Evolutionary conservation across 23 tunicate species (phyloP), one percentile per base, ranked within the genome.

Genomic region (Oikopleura dioica): DNA sequence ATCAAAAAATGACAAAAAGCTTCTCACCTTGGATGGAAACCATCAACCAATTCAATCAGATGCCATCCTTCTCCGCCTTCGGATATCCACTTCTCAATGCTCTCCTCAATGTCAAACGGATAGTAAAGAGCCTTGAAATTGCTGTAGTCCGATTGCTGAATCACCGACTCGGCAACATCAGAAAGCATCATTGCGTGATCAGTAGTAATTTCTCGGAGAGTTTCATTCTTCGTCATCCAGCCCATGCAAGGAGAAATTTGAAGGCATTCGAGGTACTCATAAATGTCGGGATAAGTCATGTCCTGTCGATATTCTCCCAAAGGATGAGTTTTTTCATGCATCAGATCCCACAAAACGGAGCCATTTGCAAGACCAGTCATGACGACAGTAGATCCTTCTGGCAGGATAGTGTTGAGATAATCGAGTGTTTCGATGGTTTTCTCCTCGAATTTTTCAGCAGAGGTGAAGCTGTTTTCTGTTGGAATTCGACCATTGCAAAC

Each of bases 31-130:
- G n/a, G n/a, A 59, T 89, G 96, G 50, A 89, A 89, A 1, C 96
- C 96, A 76, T 89, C 96, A 0, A 89, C 96, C 33, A 91, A 85
- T 72, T 89, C 96, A 51, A 89, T 89, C 31, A 89, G 80, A 36
- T 89, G 82, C 84, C 86, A 89, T 30, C 63, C 91, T 63, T 85
- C 81, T 0, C 96, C 96, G 1, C 96, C 96, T 37, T 59, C 51
- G 0, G 69, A 51, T 36, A 76, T 86, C 96, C 86, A 35, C 31
- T 51, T 12, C 77, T 63, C 76, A 82, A 82, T 55, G 80, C 86
- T 81, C 59, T 36, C 75, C 32, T 37, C 59, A 9, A 87, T 76
- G 35, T 89, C 86, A 77, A 76, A 89, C 38, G 82, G 84, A 16
- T 79, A 37, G 67, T 79, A 85, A 36, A 79, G 34, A 44, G 82